phyloP scores from a whole-genome alignment of 2,797 vertebrate species.

The Xerus rutilus region DNA sequence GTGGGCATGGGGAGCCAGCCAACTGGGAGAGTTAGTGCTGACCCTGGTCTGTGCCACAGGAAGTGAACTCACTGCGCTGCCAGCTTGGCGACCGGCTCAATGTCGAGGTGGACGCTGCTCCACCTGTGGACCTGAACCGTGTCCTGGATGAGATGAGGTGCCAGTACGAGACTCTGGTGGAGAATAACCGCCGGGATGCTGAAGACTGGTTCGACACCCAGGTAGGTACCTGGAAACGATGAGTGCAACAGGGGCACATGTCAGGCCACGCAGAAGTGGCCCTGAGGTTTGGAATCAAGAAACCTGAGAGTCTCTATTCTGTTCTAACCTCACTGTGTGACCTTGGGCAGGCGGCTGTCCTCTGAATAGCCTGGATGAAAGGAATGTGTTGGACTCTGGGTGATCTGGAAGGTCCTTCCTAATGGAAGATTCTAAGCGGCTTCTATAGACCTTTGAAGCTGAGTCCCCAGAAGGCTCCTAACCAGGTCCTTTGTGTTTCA shows the following conservation, averaged over 20 bases:
- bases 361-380: neutral
- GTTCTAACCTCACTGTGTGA: neutral
- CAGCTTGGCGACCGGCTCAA: conserved; percentile 84
- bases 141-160: conserved; percentile 83
- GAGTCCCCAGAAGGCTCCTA: neutral
- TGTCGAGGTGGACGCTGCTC: conserved; percentile 83
- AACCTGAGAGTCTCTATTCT: neutral
- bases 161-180: conserved; percentile 85
- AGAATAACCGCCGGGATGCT: conserved; percentile 84
- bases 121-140: conserved; percentile 83
- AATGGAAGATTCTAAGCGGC: neutral
- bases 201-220: conserved; percentile 84
- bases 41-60: conserved; percentile 70
- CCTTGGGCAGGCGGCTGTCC: neutral
- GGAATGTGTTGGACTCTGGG: neutral
- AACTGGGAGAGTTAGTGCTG: neutral
- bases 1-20: neutral
- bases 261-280: neutral
- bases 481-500: conserved; percentile 56
- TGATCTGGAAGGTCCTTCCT: neutral
- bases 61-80: conserved; percentile 81
- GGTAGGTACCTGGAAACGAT: conserved; percentile 56
- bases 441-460: neutral
- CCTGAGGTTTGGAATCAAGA: neutral
- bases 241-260: neutral